Base-by-base conservation (phyloP, 2,888 invertebrate species). In the Ophion ellenae region DNA sequence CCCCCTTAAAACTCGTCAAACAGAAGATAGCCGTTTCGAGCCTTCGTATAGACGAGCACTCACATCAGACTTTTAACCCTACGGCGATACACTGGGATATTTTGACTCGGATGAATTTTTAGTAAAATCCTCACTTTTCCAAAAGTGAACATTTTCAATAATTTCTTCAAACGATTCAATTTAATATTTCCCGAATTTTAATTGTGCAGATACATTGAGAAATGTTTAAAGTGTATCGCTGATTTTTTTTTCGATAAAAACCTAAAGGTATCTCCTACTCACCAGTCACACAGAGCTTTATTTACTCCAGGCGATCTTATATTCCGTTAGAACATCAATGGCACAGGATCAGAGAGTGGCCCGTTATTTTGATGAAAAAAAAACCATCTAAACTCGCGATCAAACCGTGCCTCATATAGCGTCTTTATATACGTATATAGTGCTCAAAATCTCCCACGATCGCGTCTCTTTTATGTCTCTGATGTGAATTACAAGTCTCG, bases 381-480 rank as follows among this genome's bases (percentile, higher is more conserved):
- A 79, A 81, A 85, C 77, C 24, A 32, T 75, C 61, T 53, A 57
- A 74, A 57, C 74, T 78, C 82, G 67, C 61, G 66, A 71, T 73
- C 63, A 83, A 67, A 61, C 53, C 59, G 45, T 28, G 67, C 32
- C 47, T 69, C 17, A 36, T 53, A 40, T 63, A 73, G 45, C 17
- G 79, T 84, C 36, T 75, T 70, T 74, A 59, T 76, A 61, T 80
- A 53, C 47, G 61, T 59, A 57, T 88, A 82, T 24, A 47, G 24
- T 63, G 45, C 17, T 32, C 53, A n/a, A 53, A 86, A 88, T 89
- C 88, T 90, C 90, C 90, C 90, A 90, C 90, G 89, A 89, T 89
- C 87, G 75, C 61, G 82, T 76, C 71, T 76, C 75, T 71, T 66
- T 61, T 73, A 47, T 80, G 75, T 57, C 70, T 59, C 59, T 73